Evolutionary conservation across 2,797 vertebrate species (phyloP).

Genomic region (Xyrichtys novacula): DNA sequence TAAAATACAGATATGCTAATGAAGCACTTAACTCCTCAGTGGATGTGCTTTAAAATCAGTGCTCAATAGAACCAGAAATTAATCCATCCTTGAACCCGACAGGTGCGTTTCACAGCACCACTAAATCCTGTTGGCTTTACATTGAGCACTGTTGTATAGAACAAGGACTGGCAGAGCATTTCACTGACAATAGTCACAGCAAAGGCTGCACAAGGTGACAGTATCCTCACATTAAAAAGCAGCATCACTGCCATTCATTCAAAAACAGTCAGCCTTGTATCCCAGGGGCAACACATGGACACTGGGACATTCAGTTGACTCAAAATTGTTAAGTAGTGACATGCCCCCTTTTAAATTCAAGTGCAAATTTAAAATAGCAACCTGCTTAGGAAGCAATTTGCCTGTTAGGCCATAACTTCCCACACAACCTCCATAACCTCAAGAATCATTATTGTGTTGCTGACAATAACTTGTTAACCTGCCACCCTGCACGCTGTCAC

Average conservation of each 20-base stretch:
- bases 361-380: slow-evolving; percentile 12
- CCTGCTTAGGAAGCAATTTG: neutral
- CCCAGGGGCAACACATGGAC: neutral
- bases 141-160: slow-evolving; percentile 1
- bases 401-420: slow-evolving; percentile 12
- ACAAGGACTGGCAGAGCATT: slow-evolving; percentile 4
- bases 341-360: slow-evolving; percentile 22
- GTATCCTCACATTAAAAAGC: slow-evolving; percentile 6
- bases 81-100: slow-evolving; percentile 31
- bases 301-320: neutral
- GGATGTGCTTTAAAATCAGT: slow-evolving; percentile 28
- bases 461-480: slow-evolving; percentile 19
- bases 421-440: slow-evolving; percentile 29
- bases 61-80: slow-evolving; percentile 37
- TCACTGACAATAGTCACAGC: slow-evolving; percentile 28
- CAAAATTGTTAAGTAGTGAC: slow-evolving; percentile 1
- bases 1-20: slow-evolving; percentile 33
- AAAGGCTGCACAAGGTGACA: slow-evolving; percentile 32
- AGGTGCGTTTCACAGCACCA: slow-evolving; percentile 21
- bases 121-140: slow-evolving; percentile 35
- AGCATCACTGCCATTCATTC: neutral
- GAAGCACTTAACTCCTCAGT: slow-evolving; percentile 21
- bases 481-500: neutral
- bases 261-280: slow-evolving; percentile 14
- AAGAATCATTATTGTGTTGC: slow-evolving; percentile 6